A percentile compares a stretch with the other conserved stretches of the same genome.
These are phyloP conservation scores for Micrasema longulum DNA, from an alignment of 1,140 invertebrate species.

Conservation along the genomic window DNA sequence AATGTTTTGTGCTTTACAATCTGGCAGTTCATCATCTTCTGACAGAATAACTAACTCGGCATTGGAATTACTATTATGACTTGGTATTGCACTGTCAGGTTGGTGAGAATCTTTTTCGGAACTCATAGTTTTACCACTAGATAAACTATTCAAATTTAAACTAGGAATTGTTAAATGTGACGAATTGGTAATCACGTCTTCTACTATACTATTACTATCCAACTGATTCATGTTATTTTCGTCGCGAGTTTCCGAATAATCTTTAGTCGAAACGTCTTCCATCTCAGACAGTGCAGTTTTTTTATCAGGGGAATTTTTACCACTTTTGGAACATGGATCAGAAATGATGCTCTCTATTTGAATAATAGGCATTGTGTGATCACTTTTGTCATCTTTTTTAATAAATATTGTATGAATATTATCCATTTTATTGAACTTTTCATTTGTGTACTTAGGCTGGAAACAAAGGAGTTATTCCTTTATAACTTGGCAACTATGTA, in stretches of 20 bases:
- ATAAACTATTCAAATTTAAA: conserved; percentile 50
- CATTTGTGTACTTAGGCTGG: conserved; percentile 1
- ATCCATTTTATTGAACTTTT: no score
- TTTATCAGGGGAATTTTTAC: conserved; percentile 4
- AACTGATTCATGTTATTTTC: conserved; percentile 2
- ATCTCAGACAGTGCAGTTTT: background rate
- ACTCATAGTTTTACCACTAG: conserved; percentile 7
- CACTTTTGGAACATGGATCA: background rate
- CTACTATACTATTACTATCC: conserved; percentile 4
- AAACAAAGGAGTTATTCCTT: conserved; percentile 1
- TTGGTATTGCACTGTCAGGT: no score
- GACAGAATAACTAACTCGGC: no score
- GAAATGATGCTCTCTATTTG: conserved; percentile 17
- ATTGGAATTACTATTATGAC: no score
- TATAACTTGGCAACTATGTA: no score
- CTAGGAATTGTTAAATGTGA: conserved; percentile 49
- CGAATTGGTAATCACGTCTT: conserved; percentile 21
- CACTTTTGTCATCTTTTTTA: conserved; percentile 11
- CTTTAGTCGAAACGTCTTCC: background rate
- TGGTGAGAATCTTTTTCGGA: conserved; percentile 6
- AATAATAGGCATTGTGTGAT: background rate
- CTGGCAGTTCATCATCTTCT: background rate
- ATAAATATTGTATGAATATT: no score
- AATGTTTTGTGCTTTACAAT: background rate
- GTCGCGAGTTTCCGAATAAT: conserved; percentile 8